Conservation (phyloP, 2,888 invertebrate genomes). For the Napeogenes inachia region DNA sequence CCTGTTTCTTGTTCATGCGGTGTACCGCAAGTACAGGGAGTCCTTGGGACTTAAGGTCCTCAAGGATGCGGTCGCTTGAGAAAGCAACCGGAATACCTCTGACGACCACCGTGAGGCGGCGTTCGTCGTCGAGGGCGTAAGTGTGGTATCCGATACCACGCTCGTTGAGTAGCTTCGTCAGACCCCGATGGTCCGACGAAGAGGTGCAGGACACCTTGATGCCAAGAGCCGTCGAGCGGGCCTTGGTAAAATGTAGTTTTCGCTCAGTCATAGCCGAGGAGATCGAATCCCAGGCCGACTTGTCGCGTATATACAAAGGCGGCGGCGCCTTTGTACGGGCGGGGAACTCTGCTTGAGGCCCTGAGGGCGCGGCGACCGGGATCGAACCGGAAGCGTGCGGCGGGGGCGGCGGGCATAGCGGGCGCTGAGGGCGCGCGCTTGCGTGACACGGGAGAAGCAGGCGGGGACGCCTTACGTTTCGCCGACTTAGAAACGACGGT, state of each 20-base stretch:
- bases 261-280: not conserved
- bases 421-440: too few species aligned
- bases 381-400: too few species aligned
- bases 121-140: constrained; percentile 13
- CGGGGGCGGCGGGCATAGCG: too few species aligned
- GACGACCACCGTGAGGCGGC: constrained; percentile 5
- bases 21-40: constrained; percentile 7
- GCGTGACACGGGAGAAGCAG: too few species aligned
- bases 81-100: constrained; percentile 1
- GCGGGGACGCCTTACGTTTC: too few species aligned
- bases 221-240: not conserved
- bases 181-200: not conserved
- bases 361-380: too few species aligned
- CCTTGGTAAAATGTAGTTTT: not conserved
- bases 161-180: not conserved
- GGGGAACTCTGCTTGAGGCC: too few species aligned
- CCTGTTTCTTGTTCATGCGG: not conserved
- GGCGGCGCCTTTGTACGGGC: too few species aligned
- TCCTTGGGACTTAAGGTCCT: constrained; percentile 1
- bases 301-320: too few species aligned
- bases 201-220: constrained; percentile 1
- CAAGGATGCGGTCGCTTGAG: not conserved
- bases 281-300: too few species aligned
- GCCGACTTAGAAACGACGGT: too few species aligned
- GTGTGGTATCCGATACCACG: not conserved